These are phyloP conservation scores for Thalpophila matura DNA, from an alignment of 2,888 invertebrate species.

Conservation along the genomic window DNA sequence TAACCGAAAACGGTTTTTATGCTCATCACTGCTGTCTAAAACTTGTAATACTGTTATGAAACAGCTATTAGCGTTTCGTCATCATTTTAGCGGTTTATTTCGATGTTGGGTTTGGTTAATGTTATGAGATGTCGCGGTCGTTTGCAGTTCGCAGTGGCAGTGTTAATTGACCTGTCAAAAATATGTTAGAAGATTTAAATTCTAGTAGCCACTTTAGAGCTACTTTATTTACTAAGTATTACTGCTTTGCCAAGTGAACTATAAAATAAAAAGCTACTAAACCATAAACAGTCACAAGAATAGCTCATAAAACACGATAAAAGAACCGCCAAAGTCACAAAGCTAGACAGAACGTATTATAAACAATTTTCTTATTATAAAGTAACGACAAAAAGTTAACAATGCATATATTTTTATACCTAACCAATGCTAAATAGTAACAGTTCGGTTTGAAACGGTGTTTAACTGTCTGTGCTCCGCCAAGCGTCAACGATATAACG, in stretches of 20 bases:
- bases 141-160: conserved; percentile 27
- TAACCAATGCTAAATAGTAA: conserved; percentile 70
- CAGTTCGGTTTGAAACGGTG: conserved; percentile 76
- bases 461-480: conserved; percentile 79
- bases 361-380: conserved; percentile 56
- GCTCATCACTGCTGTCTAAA: conserved; percentile 80
- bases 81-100: conserved; percentile 72
- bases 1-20: conserved; percentile 81
- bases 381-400: conserved; percentile 47
- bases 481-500: conserved; percentile 78
- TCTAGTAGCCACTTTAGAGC: neutral
- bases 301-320: conserved; percentile 12
- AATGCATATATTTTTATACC: conserved; percentile 61
- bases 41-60: conserved; percentile 89
- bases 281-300: neutral
- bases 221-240: too few species aligned
- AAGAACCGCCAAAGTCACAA: conserved; percentile 13
- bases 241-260: too few species aligned
- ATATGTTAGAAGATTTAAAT: neutral
- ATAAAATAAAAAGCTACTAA: too few species aligned
- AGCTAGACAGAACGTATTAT: conserved; percentile 17
- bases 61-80: conserved; percentile 83
- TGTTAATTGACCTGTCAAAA: conserved; percentile 30
- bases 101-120: conserved; percentile 46
- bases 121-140: conserved; percentile 27